phyloP scores from a whole-genome alignment of 2,888 invertebrate genomes.

The Synanthedon formicaeformis region DNA sequence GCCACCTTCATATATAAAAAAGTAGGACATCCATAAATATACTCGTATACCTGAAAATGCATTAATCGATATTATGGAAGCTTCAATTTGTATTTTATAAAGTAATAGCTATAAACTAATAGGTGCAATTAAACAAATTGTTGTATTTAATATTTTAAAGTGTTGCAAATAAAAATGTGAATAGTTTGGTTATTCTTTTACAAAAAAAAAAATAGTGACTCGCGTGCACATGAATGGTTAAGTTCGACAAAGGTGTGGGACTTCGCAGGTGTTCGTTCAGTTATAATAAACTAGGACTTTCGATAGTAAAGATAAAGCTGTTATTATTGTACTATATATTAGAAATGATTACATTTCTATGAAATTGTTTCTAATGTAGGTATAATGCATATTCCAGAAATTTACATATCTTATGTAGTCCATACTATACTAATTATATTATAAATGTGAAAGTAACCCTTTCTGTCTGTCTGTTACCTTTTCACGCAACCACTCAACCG shows the following conservation, averaged over 20 bases:
- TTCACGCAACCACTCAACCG: no score
- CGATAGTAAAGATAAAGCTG: conserved; percentile 34
- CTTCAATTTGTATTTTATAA: no score
- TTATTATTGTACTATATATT: conserved; percentile 27
- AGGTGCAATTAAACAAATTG: neutral
- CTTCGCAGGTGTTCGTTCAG: conserved; percentile 26
- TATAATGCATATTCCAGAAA: no score
- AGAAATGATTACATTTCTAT: neutral
- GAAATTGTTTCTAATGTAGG: no score
- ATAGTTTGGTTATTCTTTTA: neutral
- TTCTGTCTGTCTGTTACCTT: no score
- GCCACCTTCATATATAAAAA: no score
- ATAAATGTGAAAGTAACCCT: no score
- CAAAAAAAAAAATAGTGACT: neutral
- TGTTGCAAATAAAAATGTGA: neutral
- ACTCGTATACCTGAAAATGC: no score
- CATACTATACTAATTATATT: no score
- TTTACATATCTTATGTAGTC: no score
- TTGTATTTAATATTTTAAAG: neutral
- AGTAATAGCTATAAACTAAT: neutral
- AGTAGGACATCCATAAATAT: no score
- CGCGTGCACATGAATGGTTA: neutral
- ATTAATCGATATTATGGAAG: no score
- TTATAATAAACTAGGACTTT: conserved; percentile 25
- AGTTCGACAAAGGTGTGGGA: conserved; percentile 19